A percentile compares a stretch with the other conserved stretches of the same genome.
phyloP scores from a whole-genome alignment of 2,797 vertebrate genomes.

The Scolopax bukidnonensis region DNA sequence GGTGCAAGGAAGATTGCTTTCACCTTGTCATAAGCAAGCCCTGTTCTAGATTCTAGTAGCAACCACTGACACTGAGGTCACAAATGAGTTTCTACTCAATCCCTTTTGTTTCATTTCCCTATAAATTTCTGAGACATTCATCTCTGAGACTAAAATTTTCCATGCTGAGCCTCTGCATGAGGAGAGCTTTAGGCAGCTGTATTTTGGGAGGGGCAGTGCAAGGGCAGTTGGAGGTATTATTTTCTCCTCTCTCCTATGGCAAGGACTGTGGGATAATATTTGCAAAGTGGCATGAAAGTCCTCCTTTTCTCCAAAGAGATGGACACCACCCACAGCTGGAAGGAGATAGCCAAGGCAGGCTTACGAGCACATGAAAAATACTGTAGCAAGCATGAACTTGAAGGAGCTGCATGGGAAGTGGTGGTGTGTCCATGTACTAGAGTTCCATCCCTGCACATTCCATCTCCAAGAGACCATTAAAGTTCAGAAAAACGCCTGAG shows the following conservation, averaged over 20 bases:
- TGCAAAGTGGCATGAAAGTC: neutral
- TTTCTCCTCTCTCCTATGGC: neutral
- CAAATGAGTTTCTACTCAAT: neutral
- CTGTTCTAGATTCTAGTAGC: neutral
- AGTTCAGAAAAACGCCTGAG: neutral
- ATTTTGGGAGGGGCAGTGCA: neutral
- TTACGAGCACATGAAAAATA: neutral
- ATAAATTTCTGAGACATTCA: neutral
- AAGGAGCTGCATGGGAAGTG: neutral
- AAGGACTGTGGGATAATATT: neutral
- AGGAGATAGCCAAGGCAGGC: neutral
- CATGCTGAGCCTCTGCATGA: neutral
- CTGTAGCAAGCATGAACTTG: neutral
- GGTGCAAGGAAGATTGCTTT: neutral
- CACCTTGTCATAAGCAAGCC: neutral
- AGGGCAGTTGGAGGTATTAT: neutral
- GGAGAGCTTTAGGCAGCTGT: neutral
- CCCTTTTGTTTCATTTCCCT: neutral
- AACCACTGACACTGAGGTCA: constrained; percentile 2
- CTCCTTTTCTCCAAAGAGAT: neutral
- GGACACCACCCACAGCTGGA: neutral
- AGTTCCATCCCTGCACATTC: neutral
- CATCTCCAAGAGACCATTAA: neutral
- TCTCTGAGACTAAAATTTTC: neutral
- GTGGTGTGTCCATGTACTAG: too few relatives aligned